Evolutionary conservation across 1,140 invertebrate species (phyloP).

Genomic region (Lepidurus arcticus): DNA sequence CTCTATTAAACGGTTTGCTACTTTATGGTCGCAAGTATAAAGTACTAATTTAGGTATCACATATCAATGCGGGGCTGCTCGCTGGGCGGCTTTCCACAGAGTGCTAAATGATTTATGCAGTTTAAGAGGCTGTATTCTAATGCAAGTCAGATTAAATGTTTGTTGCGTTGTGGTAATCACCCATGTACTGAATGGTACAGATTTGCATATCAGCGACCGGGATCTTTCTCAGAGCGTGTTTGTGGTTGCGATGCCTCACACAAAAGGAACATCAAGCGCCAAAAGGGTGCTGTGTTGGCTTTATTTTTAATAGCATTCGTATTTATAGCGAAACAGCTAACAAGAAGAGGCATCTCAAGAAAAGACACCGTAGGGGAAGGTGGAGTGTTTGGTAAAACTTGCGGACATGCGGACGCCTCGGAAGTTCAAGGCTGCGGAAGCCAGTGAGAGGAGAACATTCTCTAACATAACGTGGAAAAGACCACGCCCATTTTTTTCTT

Average conservation of each 20-base stretch:
- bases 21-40: neutral
- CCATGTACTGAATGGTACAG: neutral
- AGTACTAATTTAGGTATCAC: neutral
- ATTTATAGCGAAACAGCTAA: neutral
- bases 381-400: neutral
- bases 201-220: neutral
- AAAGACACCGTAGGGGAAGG: constrained; percentile 10
- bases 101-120: neutral
- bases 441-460: neutral
- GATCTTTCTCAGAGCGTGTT: neutral
- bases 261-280: neutral
- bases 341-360: neutral
- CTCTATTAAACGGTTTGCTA: neutral
- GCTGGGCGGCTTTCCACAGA: neutral
- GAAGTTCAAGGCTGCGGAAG: constrained; percentile 7
- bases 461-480: neutral
- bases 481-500: neutral
- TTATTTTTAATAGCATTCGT: neutral
- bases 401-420: constrained; percentile 10
- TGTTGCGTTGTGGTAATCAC: neutral
- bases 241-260: neutral
- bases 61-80: neutral
- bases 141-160: neutral
- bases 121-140: neutral
- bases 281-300: neutral